These are phyloP conservation scores for Hypotaenidia okinawae DNA, from an alignment of 2,797 vertebrate genomes.

Conservation along the genomic window DNA sequence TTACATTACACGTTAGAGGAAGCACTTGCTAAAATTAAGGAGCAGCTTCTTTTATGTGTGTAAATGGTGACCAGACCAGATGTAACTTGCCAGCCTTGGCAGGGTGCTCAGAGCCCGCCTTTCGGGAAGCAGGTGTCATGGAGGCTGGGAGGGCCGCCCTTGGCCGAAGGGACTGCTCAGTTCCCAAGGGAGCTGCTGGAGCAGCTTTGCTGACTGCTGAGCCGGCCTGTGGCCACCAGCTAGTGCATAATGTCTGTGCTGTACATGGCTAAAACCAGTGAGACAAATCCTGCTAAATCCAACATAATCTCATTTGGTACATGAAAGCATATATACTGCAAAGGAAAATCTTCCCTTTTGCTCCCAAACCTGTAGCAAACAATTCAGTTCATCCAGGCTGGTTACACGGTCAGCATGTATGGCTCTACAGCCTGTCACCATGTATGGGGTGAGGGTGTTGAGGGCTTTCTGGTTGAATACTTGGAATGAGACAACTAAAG, in stretches of 20 bases:
- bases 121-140: fast-evolving
- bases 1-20: not conserved
- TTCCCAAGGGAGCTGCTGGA: not conserved
- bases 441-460: not conserved
- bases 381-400: not conserved
- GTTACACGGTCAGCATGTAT: not conserved
- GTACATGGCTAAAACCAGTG: not conserved
- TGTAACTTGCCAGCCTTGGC: not conserved
- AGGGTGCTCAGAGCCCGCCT: not conserved
- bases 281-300: not conserved
- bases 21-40: not conserved
- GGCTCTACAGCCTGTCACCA: not conserved
- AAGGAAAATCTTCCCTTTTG: not conserved
- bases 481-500: not conserved
- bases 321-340: not conserved
- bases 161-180: not conserved
- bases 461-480: not conserved
- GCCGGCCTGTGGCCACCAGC: not conserved
- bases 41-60: not conserved
- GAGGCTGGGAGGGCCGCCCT: fast-evolving
- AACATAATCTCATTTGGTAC: not conserved
- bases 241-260: not conserved
- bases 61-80: not conserved
- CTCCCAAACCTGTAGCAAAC: not conserved
- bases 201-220: fast-evolving